These are phyloP conservation scores for Oplegnathus fasciatus DNA, from an alignment of 2,113 vertebrate genomes.

Conservation along the genomic window DNA sequence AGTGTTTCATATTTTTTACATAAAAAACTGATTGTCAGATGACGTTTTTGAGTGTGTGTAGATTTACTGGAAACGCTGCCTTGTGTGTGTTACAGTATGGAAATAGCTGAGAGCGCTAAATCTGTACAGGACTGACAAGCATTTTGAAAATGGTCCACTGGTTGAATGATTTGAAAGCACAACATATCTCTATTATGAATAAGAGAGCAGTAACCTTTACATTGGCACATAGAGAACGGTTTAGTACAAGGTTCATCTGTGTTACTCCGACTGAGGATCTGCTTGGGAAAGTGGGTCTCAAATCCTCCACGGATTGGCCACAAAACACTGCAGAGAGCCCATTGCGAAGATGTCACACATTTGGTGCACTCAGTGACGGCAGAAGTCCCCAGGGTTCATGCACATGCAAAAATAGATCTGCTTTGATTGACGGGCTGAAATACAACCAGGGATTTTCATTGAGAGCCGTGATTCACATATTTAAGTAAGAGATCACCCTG, in stretches of 20 bases:
- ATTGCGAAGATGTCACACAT: conserved; percentile 69
- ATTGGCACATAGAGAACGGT: not conserved
- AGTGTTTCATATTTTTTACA: not conserved
- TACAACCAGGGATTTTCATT: conserved; percentile 46
- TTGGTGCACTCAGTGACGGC: conserved; percentile 44
- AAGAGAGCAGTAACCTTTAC: conserved; percentile 13
- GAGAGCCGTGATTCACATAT: conserved; percentile 36
- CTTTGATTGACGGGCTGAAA: conserved; percentile 50
- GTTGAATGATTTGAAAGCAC: conserved; percentile 13
- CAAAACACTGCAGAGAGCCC: conserved; percentile 35
- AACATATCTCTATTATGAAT: not conserved
- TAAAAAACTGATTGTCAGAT: not conserved
- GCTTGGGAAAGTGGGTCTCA: conserved; percentile 68
- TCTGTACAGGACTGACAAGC: not conserved
- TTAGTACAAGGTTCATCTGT: conserved; percentile 26
- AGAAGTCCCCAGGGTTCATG: conserved; percentile 51
- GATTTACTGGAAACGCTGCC: not conserved
- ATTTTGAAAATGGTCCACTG: conserved; percentile 19
- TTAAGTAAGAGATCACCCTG: not conserved
- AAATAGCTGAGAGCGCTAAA: conserved; percentile 3
- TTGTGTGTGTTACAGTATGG: not conserved
- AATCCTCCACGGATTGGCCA: conserved; percentile 51
- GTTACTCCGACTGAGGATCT: conserved; percentile 47
- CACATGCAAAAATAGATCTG: conserved; percentile 67
- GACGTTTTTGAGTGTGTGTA: conserved; percentile 1